Evolutionary conservation across 2,113 vertebrate genomes (phyloP).

Genomic region (Phalacrocorax pelagicus): DNA sequence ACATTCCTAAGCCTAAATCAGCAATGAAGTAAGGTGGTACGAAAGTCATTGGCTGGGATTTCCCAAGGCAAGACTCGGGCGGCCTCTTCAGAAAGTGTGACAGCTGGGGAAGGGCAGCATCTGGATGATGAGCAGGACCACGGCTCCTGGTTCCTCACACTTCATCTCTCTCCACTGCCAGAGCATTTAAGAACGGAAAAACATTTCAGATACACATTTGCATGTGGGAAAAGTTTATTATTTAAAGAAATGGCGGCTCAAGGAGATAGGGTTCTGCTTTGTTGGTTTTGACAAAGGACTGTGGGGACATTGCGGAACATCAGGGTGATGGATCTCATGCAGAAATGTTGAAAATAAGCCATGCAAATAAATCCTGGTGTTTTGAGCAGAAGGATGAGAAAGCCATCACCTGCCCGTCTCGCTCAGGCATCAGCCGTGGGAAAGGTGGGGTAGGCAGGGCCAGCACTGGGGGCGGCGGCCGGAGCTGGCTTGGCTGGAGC

Average conservation of each 20-base stretch:
- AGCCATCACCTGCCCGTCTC: background rate
- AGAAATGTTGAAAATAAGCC: background rate
- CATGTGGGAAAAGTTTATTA: background rate
- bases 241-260: background rate
- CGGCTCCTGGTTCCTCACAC: fast-evolving
- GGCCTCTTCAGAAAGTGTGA: background rate
- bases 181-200: background rate
- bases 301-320: background rate
- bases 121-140: too few relatives aligned
- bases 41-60: background rate
- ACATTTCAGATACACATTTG: background rate
- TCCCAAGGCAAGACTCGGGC: background rate
- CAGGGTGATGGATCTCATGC: background rate
- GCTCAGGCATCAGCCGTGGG: background rate
- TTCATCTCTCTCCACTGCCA: background rate
- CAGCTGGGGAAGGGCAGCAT: background rate
- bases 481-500: background rate
- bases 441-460: background rate
- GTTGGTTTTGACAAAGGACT: background rate
- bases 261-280: background rate
- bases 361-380: background rate
- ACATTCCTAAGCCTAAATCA: background rate
- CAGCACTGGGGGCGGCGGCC: fast-evolving
- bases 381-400: background rate
- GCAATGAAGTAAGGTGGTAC: background rate